Evolutionary conservation across 2,888 invertebrate genomes (phyloP).

Genomic region (Epistrophe eligans): DNA sequence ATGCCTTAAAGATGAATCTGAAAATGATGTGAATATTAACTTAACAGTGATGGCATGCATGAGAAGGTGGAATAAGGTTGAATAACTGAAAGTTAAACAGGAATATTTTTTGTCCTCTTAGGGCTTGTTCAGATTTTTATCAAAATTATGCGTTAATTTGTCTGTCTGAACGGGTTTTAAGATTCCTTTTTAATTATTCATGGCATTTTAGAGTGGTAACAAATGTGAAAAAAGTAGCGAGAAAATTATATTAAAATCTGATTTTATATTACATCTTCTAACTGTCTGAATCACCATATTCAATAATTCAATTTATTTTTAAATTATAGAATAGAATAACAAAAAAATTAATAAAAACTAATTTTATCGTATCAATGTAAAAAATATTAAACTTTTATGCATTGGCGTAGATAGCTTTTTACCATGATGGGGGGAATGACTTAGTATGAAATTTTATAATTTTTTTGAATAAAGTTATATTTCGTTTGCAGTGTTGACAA

Average conservation of each 20-base stretch:
- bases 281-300: too few relatives aligned
- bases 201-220: neutral
- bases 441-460: too few relatives aligned
- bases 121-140: conserved; percentile 70
- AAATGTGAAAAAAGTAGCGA: conserved; percentile 32
- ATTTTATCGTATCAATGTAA: too few relatives aligned
- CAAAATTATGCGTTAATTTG: conserved; percentile 73
- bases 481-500: too few relatives aligned
- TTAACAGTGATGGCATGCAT: conserved; percentile 7
- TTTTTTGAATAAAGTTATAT: too few relatives aligned
- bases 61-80: conserved; percentile 25
- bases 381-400: too few relatives aligned
- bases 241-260: neutral
- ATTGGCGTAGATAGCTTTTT: too few relatives aligned
- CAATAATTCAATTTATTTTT: too few relatives aligned
- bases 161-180: conserved; percentile 51
- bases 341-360: too few relatives aligned
- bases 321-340: too few relatives aligned
- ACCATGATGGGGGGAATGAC: too few relatives aligned
- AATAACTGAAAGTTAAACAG: conserved; percentile 7
- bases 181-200: conserved; percentile 68
- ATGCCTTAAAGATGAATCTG: conserved; percentile 42
- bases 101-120: conserved; percentile 39
- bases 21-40: conserved; percentile 38
- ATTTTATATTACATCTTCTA: neutral